phyloP scores from a whole-genome alignment of 2,113 vertebrate species.

The Mandrillus leucophaeus region DNA sequence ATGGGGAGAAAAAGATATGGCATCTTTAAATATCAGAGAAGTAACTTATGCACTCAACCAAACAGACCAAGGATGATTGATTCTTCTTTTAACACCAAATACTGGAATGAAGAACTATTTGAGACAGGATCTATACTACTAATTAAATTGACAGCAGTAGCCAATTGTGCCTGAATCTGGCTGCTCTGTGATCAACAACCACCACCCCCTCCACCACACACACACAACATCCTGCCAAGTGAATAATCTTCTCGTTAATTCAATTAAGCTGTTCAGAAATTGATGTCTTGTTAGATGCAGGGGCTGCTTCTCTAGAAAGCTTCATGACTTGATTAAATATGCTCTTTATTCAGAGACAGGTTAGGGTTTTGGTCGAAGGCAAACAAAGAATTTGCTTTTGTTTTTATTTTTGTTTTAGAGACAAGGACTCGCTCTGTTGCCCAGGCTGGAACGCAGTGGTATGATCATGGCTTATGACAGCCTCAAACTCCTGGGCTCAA shows the following conservation, averaged over 20 bases:
- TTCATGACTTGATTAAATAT: background rate
- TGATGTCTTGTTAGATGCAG: slow-evolving; percentile 45
- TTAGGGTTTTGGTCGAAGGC: background rate
- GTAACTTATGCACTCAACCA: background rate
- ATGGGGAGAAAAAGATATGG: background rate
- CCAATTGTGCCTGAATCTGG: slow-evolving; percentile 64
- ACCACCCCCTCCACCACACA: background rate
- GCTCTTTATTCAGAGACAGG: background rate
- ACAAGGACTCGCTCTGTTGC: background rate
- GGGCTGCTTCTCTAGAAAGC: slow-evolving; percentile 33
- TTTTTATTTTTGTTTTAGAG: background rate
- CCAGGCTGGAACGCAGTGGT: background rate
- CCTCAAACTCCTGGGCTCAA: background rate
- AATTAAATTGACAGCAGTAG: slow-evolving; percentile 65
- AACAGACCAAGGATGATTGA: slow-evolving; percentile 39
- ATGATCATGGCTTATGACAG: background rate
- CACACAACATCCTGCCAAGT: slow-evolving; percentile 57
- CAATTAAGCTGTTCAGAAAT: slow-evolving; percentile 72
- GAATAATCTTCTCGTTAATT: slow-evolving; percentile 66
- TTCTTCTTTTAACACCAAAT: slow-evolving; percentile 59
- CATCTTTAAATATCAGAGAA: background rate
- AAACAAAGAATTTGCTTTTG: background rate
- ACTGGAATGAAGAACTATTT: slow-evolving; percentile 14
- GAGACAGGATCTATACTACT: slow-evolving; percentile 49
- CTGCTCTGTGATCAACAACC: slow-evolving; percentile 52